Evolutionary conservation across 1,140 invertebrate species (phyloP).

Genomic region (Drosophila malerkotliana): DNA sequence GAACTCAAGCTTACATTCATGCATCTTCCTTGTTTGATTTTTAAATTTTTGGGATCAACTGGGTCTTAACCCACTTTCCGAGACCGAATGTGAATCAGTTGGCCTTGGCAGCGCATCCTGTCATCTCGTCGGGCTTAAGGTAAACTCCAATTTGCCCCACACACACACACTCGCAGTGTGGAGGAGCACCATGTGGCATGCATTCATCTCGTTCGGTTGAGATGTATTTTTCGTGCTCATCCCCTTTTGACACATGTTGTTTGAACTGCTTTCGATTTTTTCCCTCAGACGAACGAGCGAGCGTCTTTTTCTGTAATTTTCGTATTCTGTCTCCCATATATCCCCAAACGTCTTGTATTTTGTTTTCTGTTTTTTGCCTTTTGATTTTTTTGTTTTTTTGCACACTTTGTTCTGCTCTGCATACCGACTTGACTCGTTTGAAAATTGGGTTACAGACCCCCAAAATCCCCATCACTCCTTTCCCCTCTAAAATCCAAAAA

Average conservation of each 20-base stretch:
- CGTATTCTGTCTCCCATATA: conserved; percentile 67
- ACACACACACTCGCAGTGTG: background rate
- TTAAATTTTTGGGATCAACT: conserved; percentile 27
- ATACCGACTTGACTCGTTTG: conserved; percentile 66
- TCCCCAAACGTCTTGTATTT: conserved; percentile 34
- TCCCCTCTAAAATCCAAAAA: conserved; percentile 32
- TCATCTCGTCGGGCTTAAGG: conserved; percentile 42
- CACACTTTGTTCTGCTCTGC: conserved; percentile 26
- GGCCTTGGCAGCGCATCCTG: conserved; percentile 37
- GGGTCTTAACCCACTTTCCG: conserved; percentile 45
- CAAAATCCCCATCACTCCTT: conserved; percentile 17
- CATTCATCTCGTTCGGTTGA: conserved; percentile 43
- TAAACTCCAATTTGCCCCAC: conserved; percentile 46
- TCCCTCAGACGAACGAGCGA: conserved; percentile 15
- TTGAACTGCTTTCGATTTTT: conserved; percentile 79
- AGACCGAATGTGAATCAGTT: conserved; percentile 18
- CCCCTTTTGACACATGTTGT: conserved; percentile 65
- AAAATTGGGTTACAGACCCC: conserved; percentile 78
- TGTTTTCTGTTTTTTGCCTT: conserved; percentile 36
- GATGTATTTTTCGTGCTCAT: conserved; percentile 46
- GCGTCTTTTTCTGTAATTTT: conserved; percentile 74
- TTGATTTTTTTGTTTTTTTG: conserved; percentile 21
- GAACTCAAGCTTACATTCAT: conserved; percentile 9
- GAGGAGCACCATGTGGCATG: conserved; percentile 25
- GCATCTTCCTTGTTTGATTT: conserved; percentile 8